Base-by-base conservation (phyloP, 2,113 vertebrate species). In the Tragelaphus buxtoni region DNA sequence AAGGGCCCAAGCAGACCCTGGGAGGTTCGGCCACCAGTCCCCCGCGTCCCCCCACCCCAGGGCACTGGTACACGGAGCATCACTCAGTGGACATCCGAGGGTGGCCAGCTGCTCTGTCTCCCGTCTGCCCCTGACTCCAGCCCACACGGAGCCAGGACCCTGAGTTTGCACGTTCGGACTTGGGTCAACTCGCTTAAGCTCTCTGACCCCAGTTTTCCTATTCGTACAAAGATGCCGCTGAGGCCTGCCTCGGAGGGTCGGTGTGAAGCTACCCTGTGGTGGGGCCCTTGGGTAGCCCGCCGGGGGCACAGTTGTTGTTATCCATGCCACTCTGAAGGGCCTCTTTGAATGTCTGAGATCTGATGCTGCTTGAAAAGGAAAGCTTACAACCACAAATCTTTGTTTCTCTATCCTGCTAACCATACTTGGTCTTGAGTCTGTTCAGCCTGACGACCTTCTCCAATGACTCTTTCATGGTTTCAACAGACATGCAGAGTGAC, bases 231-330 rank as follows among this genome's bases (percentile, higher is more conserved):
- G 24, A 53, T 5, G 45, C 30, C 28, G 10, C 39, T 4, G 20
- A 82, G 4, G 28, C 16, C 65, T 9, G 30, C 5, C 28, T 69
- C 0, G 2, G 42, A 56, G 20, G 6, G 39, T 8, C 1, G 1
- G 13, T 60, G 35, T 5, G 9, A 79, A 55, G 83, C 28, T 53
- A 7, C 4, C 0, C 60, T 20, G 45, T 11, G 18, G 47, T 13
- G 30, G 32, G 45, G 63, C 13, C 5, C 1, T 0, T 4, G n/a
- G 18, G 60, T 3, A 0, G 82, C 45, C 5, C n/a, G 9, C 0
- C 2, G 51, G 1, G 3, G 51, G 14, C 5, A 3, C 17, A 26
- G n/a, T 28, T 0, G 0, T 2, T 1, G 58, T 14, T 39, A 74
- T 14, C 5, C 0, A 12, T 13, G 63, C 49, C 11, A n/a, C 80